Percentiles rank a stretch among this genome's conserved stretches.
These are phyloP conservation scores for Spilarctia lutea DNA, from an alignment of 2,888 invertebrate species.

Conservation along the genomic window DNA sequence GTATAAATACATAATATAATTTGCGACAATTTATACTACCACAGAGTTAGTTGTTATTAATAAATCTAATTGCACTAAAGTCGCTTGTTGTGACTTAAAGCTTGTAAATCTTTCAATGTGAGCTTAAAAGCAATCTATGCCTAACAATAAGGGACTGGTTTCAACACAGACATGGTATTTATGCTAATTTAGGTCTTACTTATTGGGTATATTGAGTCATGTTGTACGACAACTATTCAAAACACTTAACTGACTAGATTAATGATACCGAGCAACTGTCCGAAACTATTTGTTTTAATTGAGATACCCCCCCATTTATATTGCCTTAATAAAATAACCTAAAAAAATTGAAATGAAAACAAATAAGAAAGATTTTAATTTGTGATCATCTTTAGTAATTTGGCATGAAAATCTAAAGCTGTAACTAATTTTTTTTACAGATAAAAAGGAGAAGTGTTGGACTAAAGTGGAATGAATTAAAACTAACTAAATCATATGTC, in stretches of 20 bases:
- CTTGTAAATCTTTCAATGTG: constrained; percentile 21
- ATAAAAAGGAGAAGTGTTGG: too few species aligned
- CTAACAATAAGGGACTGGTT: constrained; percentile 27
- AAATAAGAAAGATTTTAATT: too few species aligned
- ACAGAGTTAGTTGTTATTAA: constrained; percentile 22
- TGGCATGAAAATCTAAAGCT: background rate
- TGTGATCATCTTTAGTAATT: background rate
- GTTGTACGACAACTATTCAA: background rate
- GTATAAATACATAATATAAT: constrained; percentile 12
- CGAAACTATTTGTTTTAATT: background rate
- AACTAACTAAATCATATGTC: too few species aligned
- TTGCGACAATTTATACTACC: constrained; percentile 11
- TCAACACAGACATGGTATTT: background rate
- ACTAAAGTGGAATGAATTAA: background rate
- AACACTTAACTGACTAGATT: background rate
- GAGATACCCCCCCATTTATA: background rate
- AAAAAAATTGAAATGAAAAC: background rate
- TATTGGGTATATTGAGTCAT: background rate
- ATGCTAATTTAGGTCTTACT: background rate
- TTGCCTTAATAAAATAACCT: background rate
- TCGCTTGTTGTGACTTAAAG: constrained; percentile 35
- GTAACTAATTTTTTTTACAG: background rate
- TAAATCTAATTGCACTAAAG: constrained; percentile 26
- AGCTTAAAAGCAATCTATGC: constrained; percentile 30
- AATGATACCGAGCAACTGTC: background rate